Conservation (phyloP, 2,888 invertebrate species). For the Sussaba pulchella region DNA sequence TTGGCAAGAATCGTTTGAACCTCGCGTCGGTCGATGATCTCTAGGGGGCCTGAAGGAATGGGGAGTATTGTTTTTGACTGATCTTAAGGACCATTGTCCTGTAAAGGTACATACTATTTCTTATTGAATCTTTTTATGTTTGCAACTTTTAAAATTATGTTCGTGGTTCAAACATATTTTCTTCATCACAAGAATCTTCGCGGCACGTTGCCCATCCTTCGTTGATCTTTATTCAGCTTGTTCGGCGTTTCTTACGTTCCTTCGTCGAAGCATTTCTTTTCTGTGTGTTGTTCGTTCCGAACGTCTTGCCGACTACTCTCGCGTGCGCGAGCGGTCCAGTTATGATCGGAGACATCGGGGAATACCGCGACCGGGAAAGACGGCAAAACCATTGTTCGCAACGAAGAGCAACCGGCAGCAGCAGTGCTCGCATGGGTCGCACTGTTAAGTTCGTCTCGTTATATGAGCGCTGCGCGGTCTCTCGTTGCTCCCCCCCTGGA, state of each 20-base stretch:
- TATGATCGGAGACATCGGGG: slow-evolving; percentile 74
- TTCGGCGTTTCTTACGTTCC: neutral
- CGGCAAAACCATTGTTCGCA: slow-evolving; percentile 77
- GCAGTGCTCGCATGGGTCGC: slow-evolving; percentile 20
- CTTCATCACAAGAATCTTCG: neutral
- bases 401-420: slow-evolving; percentile 23
- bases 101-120: too few species aligned
- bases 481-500: slow-evolving; percentile 42
- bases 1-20: too few species aligned
- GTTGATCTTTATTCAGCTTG: slow-evolving; percentile 27
- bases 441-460: slow-evolving; percentile 75
- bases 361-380: slow-evolving; percentile 35
- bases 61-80: too few species aligned
- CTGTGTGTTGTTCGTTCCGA: neutral
- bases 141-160: too few species aligned
- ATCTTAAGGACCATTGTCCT: too few species aligned
- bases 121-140: too few species aligned
- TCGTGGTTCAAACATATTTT: too few species aligned
- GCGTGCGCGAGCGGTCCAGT: slow-evolving; percentile 68
- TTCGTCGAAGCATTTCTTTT: neutral
- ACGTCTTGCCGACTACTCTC: slow-evolving; percentile 20
- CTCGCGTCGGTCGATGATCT: too few species aligned
- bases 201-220: neutral
- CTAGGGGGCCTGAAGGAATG: too few species aligned
- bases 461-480: slow-evolving; percentile 71